phyloP scores from a whole-genome alignment of 2,113 vertebrate genomes.

The Pygoscelis adeliae region DNA sequence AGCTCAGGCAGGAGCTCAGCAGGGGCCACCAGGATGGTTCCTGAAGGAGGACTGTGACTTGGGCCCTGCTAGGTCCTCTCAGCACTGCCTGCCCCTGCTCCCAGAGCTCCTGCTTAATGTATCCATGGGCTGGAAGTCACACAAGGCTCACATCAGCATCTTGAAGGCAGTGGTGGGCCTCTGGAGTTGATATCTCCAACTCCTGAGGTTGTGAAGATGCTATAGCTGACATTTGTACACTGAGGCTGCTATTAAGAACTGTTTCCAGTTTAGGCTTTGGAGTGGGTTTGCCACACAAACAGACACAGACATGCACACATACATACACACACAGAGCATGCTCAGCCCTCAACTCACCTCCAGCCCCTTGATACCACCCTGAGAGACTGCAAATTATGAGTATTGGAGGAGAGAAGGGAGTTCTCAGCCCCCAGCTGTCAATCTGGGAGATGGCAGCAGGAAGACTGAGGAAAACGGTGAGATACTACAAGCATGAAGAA shows the following conservation, averaged over 20 bases:
- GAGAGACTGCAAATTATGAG: background rate
- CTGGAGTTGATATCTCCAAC: background rate
- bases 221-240: background rate
- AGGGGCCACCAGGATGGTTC: background rate
- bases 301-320: background rate
- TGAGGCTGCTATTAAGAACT: background rate
- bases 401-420: background rate
- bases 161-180: background rate
- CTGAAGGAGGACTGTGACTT: background rate
- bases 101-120: background rate
- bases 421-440: background rate
- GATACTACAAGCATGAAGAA: background rate
- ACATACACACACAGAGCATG: background rate
- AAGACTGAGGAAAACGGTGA: background rate
- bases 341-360: background rate
- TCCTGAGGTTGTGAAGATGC: background rate
- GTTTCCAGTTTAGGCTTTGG: background rate
- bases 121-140: background rate
- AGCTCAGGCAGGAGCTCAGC: background rate
- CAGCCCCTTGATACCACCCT: background rate
- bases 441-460: background rate
- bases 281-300: background rate
- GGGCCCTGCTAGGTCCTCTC: background rate
- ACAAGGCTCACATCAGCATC: background rate
- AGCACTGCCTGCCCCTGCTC: background rate